Percentiles rank a stretch among this genome's conserved stretches.
Conservation (phyloP, 2,797 vertebrate species). For the Liasis olivaceus region DNA sequence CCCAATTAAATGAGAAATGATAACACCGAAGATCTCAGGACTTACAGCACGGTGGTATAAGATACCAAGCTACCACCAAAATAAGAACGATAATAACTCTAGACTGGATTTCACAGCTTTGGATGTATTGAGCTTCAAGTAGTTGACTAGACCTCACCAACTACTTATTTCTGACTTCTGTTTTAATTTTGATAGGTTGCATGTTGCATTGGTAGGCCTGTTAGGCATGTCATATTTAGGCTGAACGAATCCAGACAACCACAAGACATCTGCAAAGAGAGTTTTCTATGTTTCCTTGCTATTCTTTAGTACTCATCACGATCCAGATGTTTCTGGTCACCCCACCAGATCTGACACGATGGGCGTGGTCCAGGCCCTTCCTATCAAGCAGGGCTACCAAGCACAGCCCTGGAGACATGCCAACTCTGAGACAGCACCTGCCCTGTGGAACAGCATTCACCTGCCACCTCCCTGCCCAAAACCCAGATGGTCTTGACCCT, state of each 20-base stretch:
- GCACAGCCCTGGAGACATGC: no score
- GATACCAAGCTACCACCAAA: neutral
- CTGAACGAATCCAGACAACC: neutral
- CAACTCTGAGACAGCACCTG: no score
- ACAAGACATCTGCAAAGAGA: neutral
- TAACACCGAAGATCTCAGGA: neutral
- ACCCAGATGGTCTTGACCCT: no score
- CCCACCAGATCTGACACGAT: neutral
- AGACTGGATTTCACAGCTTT: neutral
- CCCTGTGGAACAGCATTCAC: no score
- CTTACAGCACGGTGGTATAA: neutral
- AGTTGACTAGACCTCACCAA: neutral
- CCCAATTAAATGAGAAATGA: neutral
- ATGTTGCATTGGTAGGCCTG: neutral
- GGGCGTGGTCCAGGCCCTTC: neutral
- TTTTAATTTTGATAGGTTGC: neutral
- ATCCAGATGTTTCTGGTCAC: neutral
- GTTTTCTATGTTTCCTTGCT: neutral
- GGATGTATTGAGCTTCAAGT: neutral
- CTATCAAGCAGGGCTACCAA: no score
- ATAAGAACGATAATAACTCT: neutral
- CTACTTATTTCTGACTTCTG: neutral
- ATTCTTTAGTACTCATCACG: neutral
- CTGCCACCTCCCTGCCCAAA: no score
- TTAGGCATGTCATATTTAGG: neutral